phyloP scores from a whole-genome alignment of 2,797 vertebrate genomes.

The Adrianichthys oophorus region DNA sequence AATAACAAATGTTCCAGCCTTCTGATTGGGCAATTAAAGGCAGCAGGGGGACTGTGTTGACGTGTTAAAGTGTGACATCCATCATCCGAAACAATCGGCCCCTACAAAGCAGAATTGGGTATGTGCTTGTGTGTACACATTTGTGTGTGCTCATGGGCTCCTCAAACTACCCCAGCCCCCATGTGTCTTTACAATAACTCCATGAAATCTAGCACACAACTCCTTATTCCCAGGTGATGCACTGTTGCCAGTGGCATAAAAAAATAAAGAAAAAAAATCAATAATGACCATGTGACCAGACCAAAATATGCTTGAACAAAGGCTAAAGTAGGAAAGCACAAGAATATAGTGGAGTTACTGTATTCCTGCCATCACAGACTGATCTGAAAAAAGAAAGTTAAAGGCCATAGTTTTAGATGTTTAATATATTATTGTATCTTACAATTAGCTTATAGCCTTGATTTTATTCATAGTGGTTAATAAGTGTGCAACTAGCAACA shows the following conservation, averaged over 20 bases:
- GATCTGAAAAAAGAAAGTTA: too few relatives aligned
- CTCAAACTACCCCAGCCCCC: constrained; percentile 55
- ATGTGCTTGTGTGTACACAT: constrained; percentile 32
- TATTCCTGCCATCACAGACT: not conserved
- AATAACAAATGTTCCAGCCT: constrained; percentile 77
- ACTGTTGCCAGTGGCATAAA: constrained; percentile 43
- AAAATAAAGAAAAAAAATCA: constrained; percentile 27
- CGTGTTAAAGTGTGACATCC: constrained; percentile 76
- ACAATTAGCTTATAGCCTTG: too few relatives aligned
- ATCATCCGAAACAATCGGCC: constrained; percentile 78
- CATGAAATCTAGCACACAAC: constrained; percentile 70
- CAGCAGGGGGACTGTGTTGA: constrained; percentile 75
- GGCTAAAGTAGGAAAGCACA: constrained; percentile 15
- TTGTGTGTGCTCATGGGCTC: constrained; percentile 37
- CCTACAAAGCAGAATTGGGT: constrained; percentile 56
- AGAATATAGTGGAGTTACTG: not conserved
- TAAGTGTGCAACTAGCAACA: too few relatives aligned
- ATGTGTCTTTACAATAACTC: constrained; percentile 67
- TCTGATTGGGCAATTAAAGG: constrained; percentile 80
- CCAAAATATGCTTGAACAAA: constrained; percentile 39
- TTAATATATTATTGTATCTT: too few relatives aligned
- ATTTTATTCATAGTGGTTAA: too few relatives aligned
- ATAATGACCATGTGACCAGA: constrained; percentile 57
- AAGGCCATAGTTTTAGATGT: too few relatives aligned
- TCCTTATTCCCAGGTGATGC: constrained; percentile 61